Conservation (phyloP, 2,113 vertebrate genomes). For the Martes martes region DNA sequence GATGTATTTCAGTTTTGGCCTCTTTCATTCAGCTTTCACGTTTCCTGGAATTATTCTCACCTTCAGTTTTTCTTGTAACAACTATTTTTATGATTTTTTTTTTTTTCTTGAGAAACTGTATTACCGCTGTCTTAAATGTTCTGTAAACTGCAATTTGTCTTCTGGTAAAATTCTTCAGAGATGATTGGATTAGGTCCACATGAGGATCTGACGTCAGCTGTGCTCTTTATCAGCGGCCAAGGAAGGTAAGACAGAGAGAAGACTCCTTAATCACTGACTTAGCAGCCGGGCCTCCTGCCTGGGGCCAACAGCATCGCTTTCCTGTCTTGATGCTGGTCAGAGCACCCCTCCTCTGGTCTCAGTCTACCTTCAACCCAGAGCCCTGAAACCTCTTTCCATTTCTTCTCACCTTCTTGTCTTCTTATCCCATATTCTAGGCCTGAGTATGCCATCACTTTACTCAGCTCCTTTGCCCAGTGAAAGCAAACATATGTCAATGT, state of each 20-base stretch:
- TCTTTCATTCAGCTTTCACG: neutral
- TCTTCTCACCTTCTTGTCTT: neutral
- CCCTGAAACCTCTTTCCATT: neutral
- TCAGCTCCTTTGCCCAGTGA: neutral
- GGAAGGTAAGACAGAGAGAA: neutral
- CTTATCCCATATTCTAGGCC: neutral
- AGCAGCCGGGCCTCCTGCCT: neutral
- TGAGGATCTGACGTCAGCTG: neutral
- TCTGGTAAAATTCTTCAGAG: neutral
- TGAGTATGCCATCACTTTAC: neutral
- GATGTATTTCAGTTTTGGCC: conserved; percentile 38
- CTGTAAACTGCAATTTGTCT: conserved; percentile 16
- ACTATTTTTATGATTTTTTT: conserved; percentile 19
- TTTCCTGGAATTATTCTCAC: conserved; percentile 62
- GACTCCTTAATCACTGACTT: no score
- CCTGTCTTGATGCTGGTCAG: neutral
- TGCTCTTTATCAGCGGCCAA: neutral
- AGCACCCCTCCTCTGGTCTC: neutral
- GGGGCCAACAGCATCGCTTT: rapidly evolving
- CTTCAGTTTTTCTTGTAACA: conserved; percentile 40
- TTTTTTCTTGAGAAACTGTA: conserved; percentile 47
- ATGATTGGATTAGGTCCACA: neutral
- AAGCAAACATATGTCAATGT: neutral
- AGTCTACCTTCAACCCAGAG: no score
- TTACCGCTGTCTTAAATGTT: neutral